Evolutionary conservation across 1,140 invertebrate species (phyloP).

Genomic region (Propsilocerus akamusi): DNA sequence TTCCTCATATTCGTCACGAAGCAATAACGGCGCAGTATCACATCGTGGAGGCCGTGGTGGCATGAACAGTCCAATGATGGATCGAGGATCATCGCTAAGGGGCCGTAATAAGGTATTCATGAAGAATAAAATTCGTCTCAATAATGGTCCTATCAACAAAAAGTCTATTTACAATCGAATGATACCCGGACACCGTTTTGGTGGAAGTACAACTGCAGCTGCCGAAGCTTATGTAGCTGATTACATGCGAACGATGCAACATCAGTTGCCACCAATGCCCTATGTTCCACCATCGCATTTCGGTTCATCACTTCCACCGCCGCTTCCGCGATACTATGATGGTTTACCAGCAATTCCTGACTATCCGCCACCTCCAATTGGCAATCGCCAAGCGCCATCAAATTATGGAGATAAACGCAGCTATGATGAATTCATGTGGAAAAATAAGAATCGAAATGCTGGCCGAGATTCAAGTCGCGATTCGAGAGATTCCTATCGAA

Average conservation of each 20-base stretch:
- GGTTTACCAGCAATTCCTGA: conserved; percentile 43
- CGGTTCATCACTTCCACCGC: conserved; percentile 32
- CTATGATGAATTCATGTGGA: conserved; percentile 77
- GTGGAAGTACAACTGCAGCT: conserved; percentile 35
- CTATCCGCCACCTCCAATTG: conserved; percentile 28
- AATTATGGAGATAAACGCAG: conserved; percentile 72
- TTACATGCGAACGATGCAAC: conserved; percentile 65
- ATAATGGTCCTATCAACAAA: background rate
- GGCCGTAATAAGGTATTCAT: conserved; percentile 12
- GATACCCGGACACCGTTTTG: conserved; percentile 15
- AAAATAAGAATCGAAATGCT: conserved; percentile 40
- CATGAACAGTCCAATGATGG: conserved; percentile 17
- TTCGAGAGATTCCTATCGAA: background rate
- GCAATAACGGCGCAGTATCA: conserved; percentile 23
- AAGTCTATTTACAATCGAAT: background rate
- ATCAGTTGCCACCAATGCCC: conserved; percentile 52
- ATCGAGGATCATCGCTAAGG: conserved; percentile 18
- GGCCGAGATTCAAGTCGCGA: background rate
- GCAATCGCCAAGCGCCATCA: conserved; percentile 38
- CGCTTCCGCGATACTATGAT: conserved; percentile 57
- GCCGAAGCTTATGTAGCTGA: conserved; percentile 57
- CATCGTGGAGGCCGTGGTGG: conserved; percentile 26
- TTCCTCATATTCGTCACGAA: conserved; percentile 18
- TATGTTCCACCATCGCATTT: conserved; percentile 43
- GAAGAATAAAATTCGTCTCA: conserved; percentile 10